phyloP scores from a whole-genome alignment of 2,888 invertebrate genomes.

The Eristalis pertinax region DNA sequence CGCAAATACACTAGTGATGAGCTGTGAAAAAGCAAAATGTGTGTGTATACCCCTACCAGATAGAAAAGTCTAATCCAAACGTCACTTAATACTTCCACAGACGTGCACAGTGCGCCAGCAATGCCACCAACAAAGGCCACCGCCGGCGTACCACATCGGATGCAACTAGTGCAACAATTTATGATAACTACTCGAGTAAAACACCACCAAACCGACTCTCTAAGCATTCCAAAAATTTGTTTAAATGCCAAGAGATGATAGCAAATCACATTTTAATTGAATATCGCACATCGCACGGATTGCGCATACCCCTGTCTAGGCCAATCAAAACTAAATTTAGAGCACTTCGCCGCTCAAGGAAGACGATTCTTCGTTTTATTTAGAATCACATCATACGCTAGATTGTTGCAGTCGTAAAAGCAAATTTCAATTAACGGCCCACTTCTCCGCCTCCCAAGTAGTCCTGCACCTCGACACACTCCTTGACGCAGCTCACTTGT shows the following conservation, averaged over 20 bases:
- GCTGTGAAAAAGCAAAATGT: no score
- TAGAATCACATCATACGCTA: slow-evolving; percentile 35
- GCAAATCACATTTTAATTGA: slow-evolving; percentile 57
- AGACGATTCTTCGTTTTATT: slow-evolving; percentile 9
- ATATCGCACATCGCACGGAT: slow-evolving; percentile 17
- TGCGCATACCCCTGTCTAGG: slow-evolving; percentile 8
- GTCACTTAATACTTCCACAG: no score
- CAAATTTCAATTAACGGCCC: slow-evolving; percentile 56
- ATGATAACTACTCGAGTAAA: slow-evolving; percentile 1
- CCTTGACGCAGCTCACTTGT: slow-evolving; percentile 31
- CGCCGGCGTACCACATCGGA: background rate
- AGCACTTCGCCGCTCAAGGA: background rate
- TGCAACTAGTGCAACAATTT: slow-evolving; percentile 14
- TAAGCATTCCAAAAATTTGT: slow-evolving; percentile 44
- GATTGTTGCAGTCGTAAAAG: slow-evolving; percentile 63
- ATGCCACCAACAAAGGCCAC: slow-evolving; percentile 8
- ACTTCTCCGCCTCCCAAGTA: background rate
- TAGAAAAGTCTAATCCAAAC: no score
- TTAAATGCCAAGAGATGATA: slow-evolving; percentile 43
- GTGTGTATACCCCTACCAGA: no score
- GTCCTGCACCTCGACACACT: background rate
- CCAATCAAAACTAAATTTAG: slow-evolving; percentile 63
- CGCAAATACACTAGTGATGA: no score
- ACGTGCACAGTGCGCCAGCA: background rate
- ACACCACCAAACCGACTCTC: slow-evolving; percentile 15